Evolutionary conservation across 2,113 vertebrate genomes (phyloP).

Genomic region (Brachionichthys hirsutus): DNA sequence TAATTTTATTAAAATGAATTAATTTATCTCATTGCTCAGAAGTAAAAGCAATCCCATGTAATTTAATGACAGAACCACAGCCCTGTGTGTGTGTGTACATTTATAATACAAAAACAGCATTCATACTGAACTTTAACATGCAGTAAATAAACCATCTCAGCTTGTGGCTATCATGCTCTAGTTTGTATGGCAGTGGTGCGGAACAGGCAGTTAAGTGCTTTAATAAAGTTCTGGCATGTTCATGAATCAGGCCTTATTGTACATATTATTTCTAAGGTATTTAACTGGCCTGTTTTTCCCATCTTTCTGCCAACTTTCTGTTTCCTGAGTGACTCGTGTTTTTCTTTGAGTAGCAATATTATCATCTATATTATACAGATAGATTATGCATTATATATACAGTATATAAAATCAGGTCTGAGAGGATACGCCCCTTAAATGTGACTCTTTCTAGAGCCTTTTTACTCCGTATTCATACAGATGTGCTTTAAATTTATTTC

Average conservation of each 20-base stretch:
- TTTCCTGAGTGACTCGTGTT: not conserved
- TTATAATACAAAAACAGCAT: constrained; percentile 4
- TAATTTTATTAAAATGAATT: constrained; percentile 1
- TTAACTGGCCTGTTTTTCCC: constrained; percentile 8
- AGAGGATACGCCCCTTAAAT: too few species aligned
- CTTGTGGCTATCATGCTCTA: constrained; percentile 16
- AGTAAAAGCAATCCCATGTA: not conserved
- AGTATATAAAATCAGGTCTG: too few species aligned
- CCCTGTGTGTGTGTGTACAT: not conserved
- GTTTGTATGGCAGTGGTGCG: constrained; percentile 6
- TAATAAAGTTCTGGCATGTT: constrained; percentile 22
- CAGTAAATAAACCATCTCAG: constrained; percentile 13
- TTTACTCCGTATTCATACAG: too few species aligned
- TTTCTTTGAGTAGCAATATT: too few species aligned
- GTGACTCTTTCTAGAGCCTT: too few species aligned
- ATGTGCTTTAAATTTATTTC: too few species aligned
- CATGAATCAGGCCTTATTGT: constrained; percentile 7
- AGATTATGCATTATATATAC: not conserved
- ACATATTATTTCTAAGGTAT: not conserved
- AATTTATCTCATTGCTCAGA: not conserved
- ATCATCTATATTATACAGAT: not conserved
- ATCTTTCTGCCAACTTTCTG: constrained; percentile 2
- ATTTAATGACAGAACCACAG: constrained; percentile 6
- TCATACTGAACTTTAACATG: constrained; percentile 6
- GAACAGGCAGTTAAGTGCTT: constrained; percentile 21